phyloP scores from a whole-genome alignment of 2,113 vertebrate genomes.

The Sclerurus mexicanus region DNA sequence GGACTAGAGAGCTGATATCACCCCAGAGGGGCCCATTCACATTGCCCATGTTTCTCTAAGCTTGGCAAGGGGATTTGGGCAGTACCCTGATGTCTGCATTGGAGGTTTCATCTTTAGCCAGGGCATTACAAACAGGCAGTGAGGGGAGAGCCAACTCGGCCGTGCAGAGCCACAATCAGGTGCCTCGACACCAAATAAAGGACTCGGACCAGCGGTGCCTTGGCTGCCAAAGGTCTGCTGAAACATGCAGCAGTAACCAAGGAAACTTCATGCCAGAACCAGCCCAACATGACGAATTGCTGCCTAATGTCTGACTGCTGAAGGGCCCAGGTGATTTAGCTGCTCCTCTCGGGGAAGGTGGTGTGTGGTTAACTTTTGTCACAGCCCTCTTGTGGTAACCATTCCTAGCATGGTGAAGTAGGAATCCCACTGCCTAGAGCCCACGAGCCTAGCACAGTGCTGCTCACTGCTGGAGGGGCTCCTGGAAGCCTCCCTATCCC shows the following conservation, averaged over 20 bases:
- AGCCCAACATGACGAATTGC: slow-evolving; percentile 8
- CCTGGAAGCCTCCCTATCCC: not conserved
- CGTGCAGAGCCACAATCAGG: not conserved
- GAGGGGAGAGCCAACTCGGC: not conserved
- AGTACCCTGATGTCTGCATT: not conserved
- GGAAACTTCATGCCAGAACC: slow-evolving; percentile 21
- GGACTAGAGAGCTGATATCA: not conserved
- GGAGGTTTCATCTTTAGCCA: not conserved
- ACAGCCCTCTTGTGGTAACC: not conserved
- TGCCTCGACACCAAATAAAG: not conserved
- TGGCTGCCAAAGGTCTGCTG: not conserved
- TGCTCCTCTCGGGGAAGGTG: not conserved
- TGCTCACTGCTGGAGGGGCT: not conserved
- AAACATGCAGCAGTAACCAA: slow-evolving; percentile 16
- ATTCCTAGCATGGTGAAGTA: not conserved
- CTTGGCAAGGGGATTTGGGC: not conserved
- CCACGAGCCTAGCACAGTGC: rapidly evolving
- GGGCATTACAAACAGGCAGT: not conserved
- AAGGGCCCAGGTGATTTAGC: not conserved
- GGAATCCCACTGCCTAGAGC: not conserved
- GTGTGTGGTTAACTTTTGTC: not conserved
- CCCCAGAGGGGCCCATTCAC: rapidly evolving
- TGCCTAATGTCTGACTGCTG: not conserved
- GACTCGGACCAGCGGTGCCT: not conserved
- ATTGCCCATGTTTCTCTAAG: not conserved